Conservation (phyloP, 2,888 invertebrate species). For the Rambutsinella grinnellia region DNA sequence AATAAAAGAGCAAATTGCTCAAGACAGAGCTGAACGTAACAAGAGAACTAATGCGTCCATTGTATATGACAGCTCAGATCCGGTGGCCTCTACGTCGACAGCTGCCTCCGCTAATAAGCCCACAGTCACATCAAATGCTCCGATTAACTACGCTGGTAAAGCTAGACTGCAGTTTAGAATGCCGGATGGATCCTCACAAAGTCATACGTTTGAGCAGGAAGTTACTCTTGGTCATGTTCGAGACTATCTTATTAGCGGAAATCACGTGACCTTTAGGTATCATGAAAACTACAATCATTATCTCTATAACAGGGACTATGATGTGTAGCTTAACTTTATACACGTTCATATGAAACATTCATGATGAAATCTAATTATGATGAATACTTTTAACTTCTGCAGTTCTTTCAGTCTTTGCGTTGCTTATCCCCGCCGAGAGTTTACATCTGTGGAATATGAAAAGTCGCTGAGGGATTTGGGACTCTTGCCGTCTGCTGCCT, state of each 20-base stretch:
- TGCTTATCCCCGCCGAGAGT: slow-evolving; percentile 81
- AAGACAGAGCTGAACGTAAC: slow-evolving; percentile 81
- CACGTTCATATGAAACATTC: too few species aligned
- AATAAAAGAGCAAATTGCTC: slow-evolving; percentile 86
- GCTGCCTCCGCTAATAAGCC: slow-evolving; percentile 10
- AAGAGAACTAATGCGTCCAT: slow-evolving; percentile 54
- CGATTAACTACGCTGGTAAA: slow-evolving; percentile 69
- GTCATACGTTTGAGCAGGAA: slow-evolving; percentile 79
- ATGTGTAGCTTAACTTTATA: background rate
- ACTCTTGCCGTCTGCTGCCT: slow-evolving; percentile 81
- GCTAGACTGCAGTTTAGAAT: slow-evolving; percentile 88
- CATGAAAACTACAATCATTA: background rate
- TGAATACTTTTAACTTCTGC: too few species aligned
- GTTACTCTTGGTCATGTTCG: slow-evolving; percentile 76
- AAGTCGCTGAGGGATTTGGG: slow-evolving; percentile 77
- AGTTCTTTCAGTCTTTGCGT: slow-evolving; percentile 81
- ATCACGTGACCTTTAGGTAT: slow-evolving; percentile 60
- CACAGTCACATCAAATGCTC: slow-evolving; percentile 25
- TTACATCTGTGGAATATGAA: slow-evolving; percentile 73
- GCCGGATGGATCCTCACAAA: slow-evolving; percentile 83
- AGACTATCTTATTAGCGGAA: slow-evolving; percentile 68
- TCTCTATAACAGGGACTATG: background rate
- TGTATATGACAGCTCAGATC: slow-evolving; percentile 42
- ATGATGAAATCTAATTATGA: too few species aligned
- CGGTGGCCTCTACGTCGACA: slow-evolving; percentile 6